phyloP scores from a whole-genome alignment of 2,113 vertebrate genomes.

The Motacilla tschutschensis region DNA sequence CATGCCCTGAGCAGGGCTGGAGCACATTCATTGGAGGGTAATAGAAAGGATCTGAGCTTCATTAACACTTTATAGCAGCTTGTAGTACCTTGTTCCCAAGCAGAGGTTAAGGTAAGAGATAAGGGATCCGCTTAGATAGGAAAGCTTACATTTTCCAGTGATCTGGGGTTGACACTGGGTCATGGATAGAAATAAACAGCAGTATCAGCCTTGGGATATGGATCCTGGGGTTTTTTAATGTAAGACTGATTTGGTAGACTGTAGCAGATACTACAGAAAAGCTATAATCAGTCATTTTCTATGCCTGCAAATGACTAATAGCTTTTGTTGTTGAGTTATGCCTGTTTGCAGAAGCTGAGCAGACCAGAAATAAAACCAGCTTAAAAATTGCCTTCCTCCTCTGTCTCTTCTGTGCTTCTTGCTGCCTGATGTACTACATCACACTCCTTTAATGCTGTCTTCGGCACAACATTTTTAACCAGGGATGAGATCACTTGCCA shows the following conservation, averaged over 20 bases:
- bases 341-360: background rate
- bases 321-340: background rate
- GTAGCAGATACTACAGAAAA: background rate
- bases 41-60: background rate
- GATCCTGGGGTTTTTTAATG: background rate
- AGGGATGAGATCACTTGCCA: background rate
- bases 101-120: background rate
- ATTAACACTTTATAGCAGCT: too few species aligned
- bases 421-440: background rate
- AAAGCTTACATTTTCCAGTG: background rate
- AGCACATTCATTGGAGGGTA: background rate
- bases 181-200: background rate
- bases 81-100: background rate
- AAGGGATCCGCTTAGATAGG: background rate
- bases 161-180: background rate
- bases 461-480: background rate
- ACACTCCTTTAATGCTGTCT: background rate
- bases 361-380: background rate
- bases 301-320: background rate
- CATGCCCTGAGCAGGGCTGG: background rate
- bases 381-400: background rate
- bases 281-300: background rate
- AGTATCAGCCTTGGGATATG: background rate
- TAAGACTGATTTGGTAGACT: background rate
- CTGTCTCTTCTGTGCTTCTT: background rate